Conservation (phyloP, 2,888 invertebrate genomes). For the Thumatha senex region DNA sequence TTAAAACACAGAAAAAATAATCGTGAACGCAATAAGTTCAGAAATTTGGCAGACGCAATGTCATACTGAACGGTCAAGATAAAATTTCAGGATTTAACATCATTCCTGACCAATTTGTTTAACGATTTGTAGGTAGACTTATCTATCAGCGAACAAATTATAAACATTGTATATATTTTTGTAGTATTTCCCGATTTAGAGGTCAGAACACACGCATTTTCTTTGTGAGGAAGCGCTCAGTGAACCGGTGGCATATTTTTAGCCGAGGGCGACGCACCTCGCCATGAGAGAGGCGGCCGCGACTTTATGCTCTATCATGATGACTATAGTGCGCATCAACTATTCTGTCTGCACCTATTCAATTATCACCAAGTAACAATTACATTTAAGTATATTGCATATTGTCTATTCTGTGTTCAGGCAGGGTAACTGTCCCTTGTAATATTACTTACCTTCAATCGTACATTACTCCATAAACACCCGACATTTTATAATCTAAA, state of each 20-base stretch:
- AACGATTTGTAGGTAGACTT: no score
- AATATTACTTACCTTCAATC: no score
- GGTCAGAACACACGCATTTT: conserved; percentile 70
- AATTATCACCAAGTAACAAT: not conserved
- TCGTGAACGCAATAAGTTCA: no score
- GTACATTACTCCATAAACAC: no score
- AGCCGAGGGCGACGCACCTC: conserved; percentile 76
- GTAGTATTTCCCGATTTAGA: conserved; percentile 63
- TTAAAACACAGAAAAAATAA: no score
- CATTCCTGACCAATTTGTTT: no score
- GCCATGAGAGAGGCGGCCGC: conserved; percentile 32
- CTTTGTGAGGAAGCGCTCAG: conserved; percentile 75
- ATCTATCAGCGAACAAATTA: conserved; percentile 30
- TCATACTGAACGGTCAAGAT: no score
- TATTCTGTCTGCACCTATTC: not conserved
- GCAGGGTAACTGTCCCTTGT: no score
- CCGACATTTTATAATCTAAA: no score
- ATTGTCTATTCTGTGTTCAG: no score
- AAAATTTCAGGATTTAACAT: no score
- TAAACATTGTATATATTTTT: conserved; percentile 37
- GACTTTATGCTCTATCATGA: conserved; percentile 47
- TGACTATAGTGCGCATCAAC: conserved; percentile 38
- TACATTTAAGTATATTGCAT: not conserved
- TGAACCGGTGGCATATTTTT: conserved; percentile 76
- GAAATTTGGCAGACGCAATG: no score